phyloP scores from a whole-genome alignment of 2,113 vertebrate species.

The Salvelinus fontinalis region DNA sequence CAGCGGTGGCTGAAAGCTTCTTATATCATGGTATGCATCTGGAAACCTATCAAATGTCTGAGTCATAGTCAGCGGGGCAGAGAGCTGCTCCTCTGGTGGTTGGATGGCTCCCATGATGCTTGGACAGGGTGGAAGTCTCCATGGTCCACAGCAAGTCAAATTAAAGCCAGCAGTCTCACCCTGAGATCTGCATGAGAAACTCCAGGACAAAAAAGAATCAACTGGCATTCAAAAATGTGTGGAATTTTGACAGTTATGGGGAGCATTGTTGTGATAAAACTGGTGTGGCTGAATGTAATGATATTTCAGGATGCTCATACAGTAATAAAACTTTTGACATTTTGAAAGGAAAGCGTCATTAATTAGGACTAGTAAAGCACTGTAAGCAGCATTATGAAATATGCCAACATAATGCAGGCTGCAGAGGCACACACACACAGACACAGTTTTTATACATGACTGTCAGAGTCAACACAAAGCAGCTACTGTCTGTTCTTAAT shows the following conservation, averaged over 20 bases:
- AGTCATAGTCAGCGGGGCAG: not conserved
- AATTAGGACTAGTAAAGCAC: not conserved
- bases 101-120: not conserved
- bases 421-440: no score
- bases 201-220: conserved; percentile 13
- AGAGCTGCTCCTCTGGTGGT: not conserved
- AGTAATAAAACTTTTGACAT: not conserved
- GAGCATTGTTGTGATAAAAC: no score
- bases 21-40: not conserved
- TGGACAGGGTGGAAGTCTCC: not conserved
- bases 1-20: not conserved
- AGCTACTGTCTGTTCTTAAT: not conserved
- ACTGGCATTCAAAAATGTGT: no score
- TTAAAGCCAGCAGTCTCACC: conserved; percentile 23
- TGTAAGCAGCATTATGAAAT: not conserved
- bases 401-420: not conserved
- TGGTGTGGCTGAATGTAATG: no score
- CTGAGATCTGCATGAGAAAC: conserved; percentile 6
- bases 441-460: not conserved
- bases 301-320: not conserved
- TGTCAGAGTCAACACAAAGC: conserved; percentile 5
- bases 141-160: conserved; percentile 34
- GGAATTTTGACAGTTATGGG: no score
- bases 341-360: not conserved
- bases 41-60: not conserved